A percentile compares a stretch with the other conserved stretches of the same genome.
Evolutionary conservation across 2,113 vertebrate genomes (phyloP).

Genomic region (Daubentonia madagascariensis): DNA sequence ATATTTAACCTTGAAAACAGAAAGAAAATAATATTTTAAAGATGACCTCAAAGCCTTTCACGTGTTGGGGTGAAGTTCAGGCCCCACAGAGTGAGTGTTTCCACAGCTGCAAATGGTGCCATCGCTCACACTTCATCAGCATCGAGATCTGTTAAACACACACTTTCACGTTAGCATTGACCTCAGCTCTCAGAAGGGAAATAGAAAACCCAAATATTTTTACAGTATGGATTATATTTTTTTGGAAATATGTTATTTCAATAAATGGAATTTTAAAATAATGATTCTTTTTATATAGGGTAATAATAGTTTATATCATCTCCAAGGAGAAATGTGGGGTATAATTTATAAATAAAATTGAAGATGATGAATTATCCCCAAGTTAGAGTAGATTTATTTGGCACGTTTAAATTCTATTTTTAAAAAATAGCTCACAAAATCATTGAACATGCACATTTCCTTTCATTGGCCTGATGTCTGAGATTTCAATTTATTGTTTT

Average conservation of each 20-base stretch:
- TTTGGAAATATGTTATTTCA: background rate
- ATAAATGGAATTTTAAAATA: background rate
- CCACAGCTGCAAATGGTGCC: background rate
- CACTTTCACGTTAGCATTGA: background rate
- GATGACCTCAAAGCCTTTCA: background rate
- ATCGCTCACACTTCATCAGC: background rate
- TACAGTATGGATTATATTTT: background rate
- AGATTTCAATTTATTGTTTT: constrained; percentile 26
- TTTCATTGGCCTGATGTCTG: constrained; percentile 8
- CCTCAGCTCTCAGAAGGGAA: background rate
- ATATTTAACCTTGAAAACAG: background rate
- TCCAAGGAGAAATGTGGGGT: background rate
- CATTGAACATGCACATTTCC: background rate
- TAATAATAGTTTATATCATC: background rate
- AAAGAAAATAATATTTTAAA: background rate
- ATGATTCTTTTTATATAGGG: background rate
- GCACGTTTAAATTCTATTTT: background rate
- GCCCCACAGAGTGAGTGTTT: background rate
- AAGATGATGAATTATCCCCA: background rate
- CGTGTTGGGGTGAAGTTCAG: background rate
- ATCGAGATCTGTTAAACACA: background rate
- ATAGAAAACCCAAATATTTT: background rate
- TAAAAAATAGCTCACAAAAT: background rate
- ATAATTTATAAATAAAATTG: background rate
- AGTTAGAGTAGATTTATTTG: background rate